Conservation (phyloP, 2,113 vertebrate genomes). For the Chunga burmeisteri region DNA sequence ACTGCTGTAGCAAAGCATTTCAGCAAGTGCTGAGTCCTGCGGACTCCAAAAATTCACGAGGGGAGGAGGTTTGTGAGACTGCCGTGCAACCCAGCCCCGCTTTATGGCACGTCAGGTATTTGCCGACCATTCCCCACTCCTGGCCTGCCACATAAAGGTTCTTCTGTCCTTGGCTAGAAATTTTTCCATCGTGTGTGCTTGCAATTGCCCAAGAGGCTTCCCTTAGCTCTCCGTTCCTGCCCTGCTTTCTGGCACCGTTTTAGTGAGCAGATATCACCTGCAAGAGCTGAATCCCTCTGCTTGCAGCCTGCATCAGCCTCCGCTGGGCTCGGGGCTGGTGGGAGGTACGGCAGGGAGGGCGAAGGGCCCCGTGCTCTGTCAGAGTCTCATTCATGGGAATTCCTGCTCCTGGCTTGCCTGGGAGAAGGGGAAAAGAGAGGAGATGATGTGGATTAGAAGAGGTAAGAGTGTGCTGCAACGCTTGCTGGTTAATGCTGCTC, state of each 20-base stretch:
- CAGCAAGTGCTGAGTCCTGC: neutral
- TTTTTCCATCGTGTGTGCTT: neutral
- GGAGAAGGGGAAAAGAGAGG: neutral
- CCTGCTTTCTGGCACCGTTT: neutral
- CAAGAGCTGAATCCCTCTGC: neutral
- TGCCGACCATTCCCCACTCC: neutral
- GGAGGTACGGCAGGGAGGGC: neutral
- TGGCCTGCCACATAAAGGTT: neutral
- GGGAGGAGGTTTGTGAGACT: neutral
- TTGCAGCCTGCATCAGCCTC: neutral
- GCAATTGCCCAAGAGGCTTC: neutral
- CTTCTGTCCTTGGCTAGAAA: neutral
- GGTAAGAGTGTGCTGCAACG: neutral
- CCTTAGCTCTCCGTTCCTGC: neutral
- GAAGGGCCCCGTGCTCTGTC: rapidly evolving
- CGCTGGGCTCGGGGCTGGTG: neutral
- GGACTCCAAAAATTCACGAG: neutral
- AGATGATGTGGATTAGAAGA: neutral
- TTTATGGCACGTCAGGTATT: neutral
- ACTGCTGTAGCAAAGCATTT: neutral
- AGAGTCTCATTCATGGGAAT: neutral
- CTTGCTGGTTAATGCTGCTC: neutral
- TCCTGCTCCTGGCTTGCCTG: neutral
- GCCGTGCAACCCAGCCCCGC: neutral
- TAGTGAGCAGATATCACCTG: neutral